phyloP scores from a whole-genome alignment of 2,113 vertebrate genomes.

The Oreotrochilus melanogaster region DNA sequence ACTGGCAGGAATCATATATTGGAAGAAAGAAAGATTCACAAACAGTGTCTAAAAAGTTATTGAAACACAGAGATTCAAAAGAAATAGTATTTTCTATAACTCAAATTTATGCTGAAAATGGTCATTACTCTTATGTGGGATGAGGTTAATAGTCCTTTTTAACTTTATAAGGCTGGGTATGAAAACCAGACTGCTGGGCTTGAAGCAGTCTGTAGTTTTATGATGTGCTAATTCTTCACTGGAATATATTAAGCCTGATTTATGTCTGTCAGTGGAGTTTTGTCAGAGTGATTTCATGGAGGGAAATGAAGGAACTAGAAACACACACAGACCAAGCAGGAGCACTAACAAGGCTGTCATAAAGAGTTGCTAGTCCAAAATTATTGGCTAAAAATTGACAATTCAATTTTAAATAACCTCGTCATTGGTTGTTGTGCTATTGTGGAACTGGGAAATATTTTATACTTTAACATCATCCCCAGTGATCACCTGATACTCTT shows the following conservation, averaged over 20 bases:
- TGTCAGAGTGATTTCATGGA: background rate
- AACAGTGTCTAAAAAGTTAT: background rate
- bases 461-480: background rate
- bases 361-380: background rate
- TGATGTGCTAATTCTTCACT: background rate
- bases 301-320: background rate
- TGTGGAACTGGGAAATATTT: background rate
- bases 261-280: background rate
- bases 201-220: background rate
- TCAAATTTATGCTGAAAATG: conserved; percentile 19
- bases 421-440: background rate
- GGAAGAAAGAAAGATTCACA: background rate
- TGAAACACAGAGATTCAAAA: background rate
- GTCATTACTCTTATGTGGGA: background rate
- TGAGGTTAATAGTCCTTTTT: background rate
- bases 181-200: background rate
- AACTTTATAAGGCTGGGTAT: background rate
- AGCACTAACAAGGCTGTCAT: background rate
- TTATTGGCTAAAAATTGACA: background rate
- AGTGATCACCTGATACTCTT: background rate
- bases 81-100: conserved; percentile 16
- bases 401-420: background rate
- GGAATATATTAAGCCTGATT: background rate
- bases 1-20: background rate
- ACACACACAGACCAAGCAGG: background rate